Evolutionary conservation across 2,888 invertebrate genomes (phyloP), one percentile per base, ranked within the genome.

Genomic region (Lacanobia wlatinum): DNA sequence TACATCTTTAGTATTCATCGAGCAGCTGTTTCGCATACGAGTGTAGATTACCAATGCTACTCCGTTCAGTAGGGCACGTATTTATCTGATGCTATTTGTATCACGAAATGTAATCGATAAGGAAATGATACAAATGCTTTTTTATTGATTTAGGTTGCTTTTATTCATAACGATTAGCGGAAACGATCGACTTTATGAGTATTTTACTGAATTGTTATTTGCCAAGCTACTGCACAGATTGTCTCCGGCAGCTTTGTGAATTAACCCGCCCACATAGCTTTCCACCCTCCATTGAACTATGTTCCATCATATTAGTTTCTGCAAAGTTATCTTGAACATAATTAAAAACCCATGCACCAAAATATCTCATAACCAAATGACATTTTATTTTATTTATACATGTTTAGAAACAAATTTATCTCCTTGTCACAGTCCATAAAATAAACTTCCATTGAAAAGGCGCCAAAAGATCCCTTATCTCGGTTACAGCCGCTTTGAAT

Each of bases 391-490:
- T 71, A 66, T 68, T 65, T 60, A 63, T 46, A 58, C 38, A 60
- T 75, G 72, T 83, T 78, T 85, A 84, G 38, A 76, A 87, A 89
- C 89, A 92, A 93, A 91, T 90, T 90, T 89, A 90, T 89, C 80
- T 85, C 73, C 88, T 89, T 91, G 91, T 92, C 90, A 91, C 92
- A 93, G 91, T 93, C 92, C 91, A 91, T 93, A 92, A 94, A 94
- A 94, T 92, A 93, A 94, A 94, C 87, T 92, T 92, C 84, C 85
- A 92, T 90, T 92, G 91, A 92, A 93, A 92, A 92, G 91, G 92
- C 92, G 93, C 90, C 90, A 93, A 93, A 90, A 94, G 93, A 94
- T 95, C 90, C 91, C 93, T 93, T 94, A 95, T 94, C 94, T 94
- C 91, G 90, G 92, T 92, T 90, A 94, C 93, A 92, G 88, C 89